Percentiles rank a stretch among this genome's conserved stretches.
phyloP scores from a whole-genome alignment of 2,797 vertebrate species.

The Falco rusticolus region DNA sequence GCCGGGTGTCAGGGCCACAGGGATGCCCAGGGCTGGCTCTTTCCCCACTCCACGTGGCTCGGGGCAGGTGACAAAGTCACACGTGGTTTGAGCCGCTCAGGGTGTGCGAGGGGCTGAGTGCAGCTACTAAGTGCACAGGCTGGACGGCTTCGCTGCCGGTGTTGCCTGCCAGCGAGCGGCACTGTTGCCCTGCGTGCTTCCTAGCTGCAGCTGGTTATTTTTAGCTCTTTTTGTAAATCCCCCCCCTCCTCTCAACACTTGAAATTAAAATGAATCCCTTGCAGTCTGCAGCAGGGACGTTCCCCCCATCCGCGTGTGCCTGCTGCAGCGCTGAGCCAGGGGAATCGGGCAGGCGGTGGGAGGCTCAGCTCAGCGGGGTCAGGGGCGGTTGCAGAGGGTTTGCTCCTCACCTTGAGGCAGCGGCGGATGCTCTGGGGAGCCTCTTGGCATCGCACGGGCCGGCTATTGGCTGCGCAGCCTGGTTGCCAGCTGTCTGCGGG shows the following conservation, averaged over 20 bases:
- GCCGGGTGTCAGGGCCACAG: not conserved
- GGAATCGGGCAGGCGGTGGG: not conserved
- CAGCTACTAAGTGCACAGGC: accelerated
- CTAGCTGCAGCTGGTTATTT: not conserved
- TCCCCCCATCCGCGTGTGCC: not conserved
- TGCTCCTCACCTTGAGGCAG: constrained; percentile 38
- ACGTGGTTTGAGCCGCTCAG: not conserved
- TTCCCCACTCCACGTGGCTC: not conserved
- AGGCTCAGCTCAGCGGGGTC: not conserved
- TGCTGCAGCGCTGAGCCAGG: not conserved
- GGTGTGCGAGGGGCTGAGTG: not conserved
- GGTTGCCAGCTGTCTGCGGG: constrained; percentile 65
- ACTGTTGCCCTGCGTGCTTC: not conserved
- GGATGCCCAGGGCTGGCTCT: not conserved
- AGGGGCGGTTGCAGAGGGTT: not conserved
- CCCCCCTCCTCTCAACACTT: not conserved
- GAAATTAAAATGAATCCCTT: not conserved
- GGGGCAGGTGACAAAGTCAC: not conserved
- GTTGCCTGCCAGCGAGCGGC: constrained; percentile 40
- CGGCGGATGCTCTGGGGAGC: constrained; percentile 3
- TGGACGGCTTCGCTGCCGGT: not conserved
- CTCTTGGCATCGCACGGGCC: not conserved
- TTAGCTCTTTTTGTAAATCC: constrained; percentile 1
- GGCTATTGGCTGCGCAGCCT: constrained; percentile 77
- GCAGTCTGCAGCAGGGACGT: not conserved